Evolutionary conservation across 2,797 vertebrate species (phyloP).

Genomic region (Channa striata): DNA sequence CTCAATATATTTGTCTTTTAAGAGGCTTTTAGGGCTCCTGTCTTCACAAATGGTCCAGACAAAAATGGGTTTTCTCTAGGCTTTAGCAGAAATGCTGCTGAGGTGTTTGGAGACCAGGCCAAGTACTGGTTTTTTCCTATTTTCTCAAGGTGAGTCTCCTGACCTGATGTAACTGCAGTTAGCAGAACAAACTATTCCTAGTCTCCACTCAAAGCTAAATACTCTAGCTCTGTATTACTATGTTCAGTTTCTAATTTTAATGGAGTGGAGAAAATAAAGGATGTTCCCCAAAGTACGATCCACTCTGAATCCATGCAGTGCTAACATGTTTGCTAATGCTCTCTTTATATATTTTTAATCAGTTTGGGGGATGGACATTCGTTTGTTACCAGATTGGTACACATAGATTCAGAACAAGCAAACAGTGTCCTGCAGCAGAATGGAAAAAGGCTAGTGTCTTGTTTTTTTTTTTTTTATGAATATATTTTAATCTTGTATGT

Average conservation of each 20-base stretch:
- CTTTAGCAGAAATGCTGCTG: slow-evolving; percentile 88
- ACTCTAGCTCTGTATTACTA: too few relatives aligned
- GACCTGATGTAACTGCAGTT: neutral
- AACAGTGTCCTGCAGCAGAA: slow-evolving; percentile 88
- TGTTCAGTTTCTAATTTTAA: too few relatives aligned
- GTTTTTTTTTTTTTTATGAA: neutral
- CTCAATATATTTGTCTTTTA: slow-evolving; percentile 16
- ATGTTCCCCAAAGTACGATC: neutral
- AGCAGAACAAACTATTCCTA: neutral
- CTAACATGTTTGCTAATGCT: slow-evolving; percentile 3
- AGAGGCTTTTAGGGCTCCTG: slow-evolving; percentile 95
- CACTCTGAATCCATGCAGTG: neutral
- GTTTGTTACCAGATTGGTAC: slow-evolving; percentile 92
- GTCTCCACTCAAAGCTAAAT: neutral
- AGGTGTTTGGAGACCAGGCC: slow-evolving; percentile 93
- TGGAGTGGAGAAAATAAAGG: neutral
- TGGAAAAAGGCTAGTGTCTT: slow-evolving; percentile 83
- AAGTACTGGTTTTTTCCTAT: slow-evolving; percentile 92
- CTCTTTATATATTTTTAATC: slow-evolving; percentile 9
- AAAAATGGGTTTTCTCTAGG: slow-evolving; percentile 97
- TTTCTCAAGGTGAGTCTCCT: slow-evolving; percentile 88
- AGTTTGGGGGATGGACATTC: slow-evolving; percentile 96
- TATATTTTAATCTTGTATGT: neutral
- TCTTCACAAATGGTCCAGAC: slow-evolving; percentile 92
- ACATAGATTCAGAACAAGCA: slow-evolving; percentile 91